Evolutionary conservation across 2,113 vertebrate species (phyloP).

Genomic region (Eublepharis macularius): DNA sequence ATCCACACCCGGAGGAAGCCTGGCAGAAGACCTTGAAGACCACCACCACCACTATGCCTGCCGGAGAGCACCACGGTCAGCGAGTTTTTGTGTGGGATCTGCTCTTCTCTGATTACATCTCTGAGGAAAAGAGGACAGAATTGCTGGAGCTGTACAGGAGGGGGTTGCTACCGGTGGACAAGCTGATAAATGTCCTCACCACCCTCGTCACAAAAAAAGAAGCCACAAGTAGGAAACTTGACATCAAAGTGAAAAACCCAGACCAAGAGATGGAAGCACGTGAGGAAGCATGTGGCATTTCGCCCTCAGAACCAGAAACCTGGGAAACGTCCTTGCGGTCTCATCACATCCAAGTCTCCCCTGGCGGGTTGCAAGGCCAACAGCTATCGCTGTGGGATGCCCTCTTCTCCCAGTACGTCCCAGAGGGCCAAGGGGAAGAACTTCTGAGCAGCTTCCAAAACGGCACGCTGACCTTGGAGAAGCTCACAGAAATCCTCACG

Average conservation of each 20-base stretch:
- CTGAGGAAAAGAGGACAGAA: constrained; percentile 32
- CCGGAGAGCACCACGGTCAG: background rate
- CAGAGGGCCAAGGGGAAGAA: constrained; percentile 67
- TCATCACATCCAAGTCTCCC: background rate
- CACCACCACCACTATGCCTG: background rate
- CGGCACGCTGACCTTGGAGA: constrained; percentile 57
- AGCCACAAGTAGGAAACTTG: background rate
- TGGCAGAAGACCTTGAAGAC: background rate
- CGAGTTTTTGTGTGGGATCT: constrained; percentile 14
- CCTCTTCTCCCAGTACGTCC: constrained; percentile 72
- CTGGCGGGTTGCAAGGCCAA: background rate
- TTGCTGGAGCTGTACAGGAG: constrained; percentile 54
- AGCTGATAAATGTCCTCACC: background rate
- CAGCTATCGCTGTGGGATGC: constrained; percentile 55
- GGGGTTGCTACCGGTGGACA: background rate
- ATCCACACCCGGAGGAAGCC: background rate
- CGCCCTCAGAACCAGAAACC: background rate
- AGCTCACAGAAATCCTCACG: constrained; percentile 69
- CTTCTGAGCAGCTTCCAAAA: constrained; percentile 57
- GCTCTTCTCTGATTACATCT: constrained; percentile 10
- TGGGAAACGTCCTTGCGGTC: background rate
- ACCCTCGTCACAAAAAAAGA: constrained; percentile 36
- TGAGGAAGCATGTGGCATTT: no score
- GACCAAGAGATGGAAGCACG: rapidly evolving
- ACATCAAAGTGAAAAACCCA: rapidly evolving